phyloP scores from a whole-genome alignment of 92 coral and sea anemone genomes.

The Diadumene lineata region DNA sequence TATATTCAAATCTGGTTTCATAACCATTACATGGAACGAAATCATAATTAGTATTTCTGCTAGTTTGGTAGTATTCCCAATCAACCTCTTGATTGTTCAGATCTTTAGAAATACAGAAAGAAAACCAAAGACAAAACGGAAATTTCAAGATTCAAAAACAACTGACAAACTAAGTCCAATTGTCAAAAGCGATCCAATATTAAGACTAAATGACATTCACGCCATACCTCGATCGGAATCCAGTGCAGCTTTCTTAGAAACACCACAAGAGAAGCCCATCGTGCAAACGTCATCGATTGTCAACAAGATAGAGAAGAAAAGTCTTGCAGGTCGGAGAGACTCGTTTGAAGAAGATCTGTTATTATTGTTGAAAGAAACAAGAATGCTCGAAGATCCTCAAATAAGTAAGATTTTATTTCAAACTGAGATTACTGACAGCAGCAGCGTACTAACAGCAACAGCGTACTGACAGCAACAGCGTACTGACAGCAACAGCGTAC shows the following conservation, averaged over 20 bases:
- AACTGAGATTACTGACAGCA: background rate
- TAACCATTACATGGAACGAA: slow-evolving; percentile 81
- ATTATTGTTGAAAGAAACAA: slow-evolving; percentile 24
- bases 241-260: background rate
- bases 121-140: slow-evolving; percentile 67
- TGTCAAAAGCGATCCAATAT: background rate
- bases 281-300: background rate
- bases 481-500: too few relatives aligned
- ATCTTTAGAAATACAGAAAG: slow-evolving; percentile 74
- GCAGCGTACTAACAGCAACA: too few relatives aligned
- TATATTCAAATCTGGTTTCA: slow-evolving; percentile 74
- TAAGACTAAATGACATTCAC: slow-evolving; percentile 29
- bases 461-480: too few relatives aligned
- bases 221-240: slow-evolving; percentile 19
- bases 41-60: slow-evolving; percentile 84
- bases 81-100: slow-evolving; percentile 81
- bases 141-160: slow-evolving; percentile 3
- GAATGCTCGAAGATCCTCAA: slow-evolving; percentile 16
- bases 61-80: slow-evolving; percentile 90
- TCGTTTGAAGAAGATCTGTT: slow-evolving; percentile 35
- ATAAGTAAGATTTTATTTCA: background rate
- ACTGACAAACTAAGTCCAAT: background rate
- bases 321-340: background rate
- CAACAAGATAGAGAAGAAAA: background rate
- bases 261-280: background rate